Evolutionary conservation across 1,140 invertebrate genomes (phyloP).

Genomic region (Helicoverpa zea): DNA sequence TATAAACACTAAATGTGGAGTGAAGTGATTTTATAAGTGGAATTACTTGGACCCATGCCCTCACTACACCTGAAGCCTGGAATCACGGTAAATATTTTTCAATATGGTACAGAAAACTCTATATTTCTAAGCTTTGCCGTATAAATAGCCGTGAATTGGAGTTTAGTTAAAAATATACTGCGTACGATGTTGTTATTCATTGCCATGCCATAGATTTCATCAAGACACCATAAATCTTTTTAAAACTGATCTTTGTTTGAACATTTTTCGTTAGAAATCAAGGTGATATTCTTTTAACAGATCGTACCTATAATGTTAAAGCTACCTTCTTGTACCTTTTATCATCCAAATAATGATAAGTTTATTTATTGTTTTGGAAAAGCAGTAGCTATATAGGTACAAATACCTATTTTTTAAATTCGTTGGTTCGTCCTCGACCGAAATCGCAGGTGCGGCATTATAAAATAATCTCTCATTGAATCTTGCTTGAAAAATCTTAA

Average conservation of each 20-base stretch:
- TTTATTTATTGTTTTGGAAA: too few species aligned
- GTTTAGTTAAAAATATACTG: conserved; percentile 49
- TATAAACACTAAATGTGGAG: conserved; percentile 65
- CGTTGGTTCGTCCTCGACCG: too few species aligned
- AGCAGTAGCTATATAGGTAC: too few species aligned
- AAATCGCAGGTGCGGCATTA: too few species aligned
- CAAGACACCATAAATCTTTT: conserved; percentile 9
- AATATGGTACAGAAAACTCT: conserved; percentile 50
- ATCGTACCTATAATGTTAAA: too few species aligned
- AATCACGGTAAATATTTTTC: conserved; percentile 79
- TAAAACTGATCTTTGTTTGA: not conserved
- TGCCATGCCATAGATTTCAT: conserved; percentile 15
- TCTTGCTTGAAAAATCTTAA: too few species aligned
- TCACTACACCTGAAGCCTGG: conserved; percentile 84
- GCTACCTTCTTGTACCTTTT: too few species aligned
- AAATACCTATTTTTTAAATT: too few species aligned
- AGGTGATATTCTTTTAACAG: not conserved
- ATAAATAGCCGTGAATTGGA: conserved; percentile 64
- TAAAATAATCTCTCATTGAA: too few species aligned
- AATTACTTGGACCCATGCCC: conserved; percentile 76
- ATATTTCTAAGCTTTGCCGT: conserved; percentile 71
- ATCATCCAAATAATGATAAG: too few species aligned
- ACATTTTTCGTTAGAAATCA: not conserved
- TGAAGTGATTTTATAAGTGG: conserved; percentile 68
- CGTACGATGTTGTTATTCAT: conserved; percentile 2